A percentile compares a stretch with the other conserved stretches of the same genome.
These are phyloP conservation scores for Hippolais icterina DNA, from an alignment of 2,113 vertebrate genomes.

Conservation along the genomic window DNA sequence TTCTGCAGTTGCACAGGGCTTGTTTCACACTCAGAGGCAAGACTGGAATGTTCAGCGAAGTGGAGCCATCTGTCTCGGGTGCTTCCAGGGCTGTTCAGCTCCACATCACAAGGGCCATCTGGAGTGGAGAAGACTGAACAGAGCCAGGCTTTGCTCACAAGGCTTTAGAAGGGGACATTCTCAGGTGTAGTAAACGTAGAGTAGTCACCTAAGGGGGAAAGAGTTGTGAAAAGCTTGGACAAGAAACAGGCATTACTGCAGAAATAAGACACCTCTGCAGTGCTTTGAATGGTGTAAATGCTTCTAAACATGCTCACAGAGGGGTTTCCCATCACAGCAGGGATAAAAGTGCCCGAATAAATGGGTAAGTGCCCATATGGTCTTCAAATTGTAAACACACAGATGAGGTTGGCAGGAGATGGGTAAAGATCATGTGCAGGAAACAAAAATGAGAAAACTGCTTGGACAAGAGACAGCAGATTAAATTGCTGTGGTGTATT, in stretches of 20 bases:
- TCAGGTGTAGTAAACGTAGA: background rate
- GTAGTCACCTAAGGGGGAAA: background rate
- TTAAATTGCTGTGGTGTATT: background rate
- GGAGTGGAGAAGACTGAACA: background rate
- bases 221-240: background rate
- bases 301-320: background rate
- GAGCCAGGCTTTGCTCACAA: background rate
- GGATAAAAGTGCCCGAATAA: background rate
- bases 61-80: background rate
- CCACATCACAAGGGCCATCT: background rate
- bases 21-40: background rate
- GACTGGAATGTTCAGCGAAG: background rate
- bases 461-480: background rate
- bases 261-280: background rate
- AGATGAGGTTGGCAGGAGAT: background rate
- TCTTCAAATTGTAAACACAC: background rate
- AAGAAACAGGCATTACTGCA: background rate
- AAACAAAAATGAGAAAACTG: background rate
- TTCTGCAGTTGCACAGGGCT: background rate
- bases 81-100: background rate
- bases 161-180: background rate
- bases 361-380: rapidly evolving
- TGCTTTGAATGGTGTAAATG: background rate
- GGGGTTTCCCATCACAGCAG: background rate
- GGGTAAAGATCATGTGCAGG: background rate